These are phyloP conservation scores for Temnopleurus reevesii DNA, from an alignment of 53 echinoderm and acorn worm species.

Conservation along the genomic window DNA sequence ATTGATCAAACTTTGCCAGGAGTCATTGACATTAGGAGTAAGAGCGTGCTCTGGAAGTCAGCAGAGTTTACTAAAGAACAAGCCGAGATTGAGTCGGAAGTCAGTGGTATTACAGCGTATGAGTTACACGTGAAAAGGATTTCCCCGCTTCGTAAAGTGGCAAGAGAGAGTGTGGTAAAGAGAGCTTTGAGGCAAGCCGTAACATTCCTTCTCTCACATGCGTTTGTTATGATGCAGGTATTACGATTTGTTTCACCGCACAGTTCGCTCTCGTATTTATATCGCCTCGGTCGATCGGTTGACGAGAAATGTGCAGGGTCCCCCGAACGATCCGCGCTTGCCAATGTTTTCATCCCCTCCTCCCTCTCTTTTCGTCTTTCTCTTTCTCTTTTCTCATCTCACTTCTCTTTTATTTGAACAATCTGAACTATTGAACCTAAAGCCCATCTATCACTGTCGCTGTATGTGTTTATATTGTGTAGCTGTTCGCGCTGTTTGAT, in stretches of 20 bases:
- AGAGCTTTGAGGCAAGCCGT: not conserved
- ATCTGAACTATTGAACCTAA: conserved; percentile 58
- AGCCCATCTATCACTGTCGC: conserved; percentile 56
- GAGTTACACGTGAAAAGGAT: conserved; percentile 54
- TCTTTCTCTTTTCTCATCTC: conserved; percentile 25
- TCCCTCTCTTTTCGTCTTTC: conserved; percentile 6
- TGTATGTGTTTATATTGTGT: conserved; percentile 58
- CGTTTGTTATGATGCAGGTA: conserved; percentile 47
- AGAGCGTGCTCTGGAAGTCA: not conserved
- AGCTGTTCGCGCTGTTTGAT: conserved; percentile 53
- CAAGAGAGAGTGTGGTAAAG: conserved; percentile 1
- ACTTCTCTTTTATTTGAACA: conserved; percentile 44
- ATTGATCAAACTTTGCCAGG: not conserved
- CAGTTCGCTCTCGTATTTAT: conserved; percentile 54
- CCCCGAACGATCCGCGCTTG: conserved; percentile 12
- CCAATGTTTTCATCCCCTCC: conserved; percentile 43
- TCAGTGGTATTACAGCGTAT: conserved; percentile 39
- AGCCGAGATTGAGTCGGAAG: conserved; percentile 37
- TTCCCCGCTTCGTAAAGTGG: conserved; percentile 26
- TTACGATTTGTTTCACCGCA: conserved; percentile 35
- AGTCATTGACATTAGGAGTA: conserved; percentile 37
- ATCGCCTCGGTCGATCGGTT: conserved; percentile 41
- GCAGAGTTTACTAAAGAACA: not conserved
- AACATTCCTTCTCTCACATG: conserved; percentile 24
- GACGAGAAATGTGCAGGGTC: conserved; percentile 26